Evolutionary conservation across 2,888 invertebrate species (phyloP).

Genomic region (Stenodera caucasica): DNA sequence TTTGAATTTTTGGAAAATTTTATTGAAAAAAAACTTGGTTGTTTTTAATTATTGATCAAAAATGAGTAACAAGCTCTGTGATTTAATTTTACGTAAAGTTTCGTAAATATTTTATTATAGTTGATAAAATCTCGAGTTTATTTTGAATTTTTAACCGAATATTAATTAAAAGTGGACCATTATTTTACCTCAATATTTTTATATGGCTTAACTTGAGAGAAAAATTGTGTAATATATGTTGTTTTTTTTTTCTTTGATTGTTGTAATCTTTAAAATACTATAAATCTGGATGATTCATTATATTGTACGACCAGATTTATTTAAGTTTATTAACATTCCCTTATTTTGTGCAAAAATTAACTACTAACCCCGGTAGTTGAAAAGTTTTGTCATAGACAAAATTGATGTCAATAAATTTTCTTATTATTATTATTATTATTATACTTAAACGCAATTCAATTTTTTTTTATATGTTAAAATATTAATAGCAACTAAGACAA

Average conservation of each 20-base stretch:
- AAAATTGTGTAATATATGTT: slow-evolving; percentile 17
- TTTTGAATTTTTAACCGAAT: slow-evolving; percentile 11
- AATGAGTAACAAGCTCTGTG: slow-evolving; percentile 28
- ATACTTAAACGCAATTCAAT: slow-evolving; percentile 17
- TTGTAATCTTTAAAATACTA: slow-evolving; percentile 10
- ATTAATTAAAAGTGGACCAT: slow-evolving; percentile 18
- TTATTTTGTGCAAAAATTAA: slow-evolving; percentile 23
- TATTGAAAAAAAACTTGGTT: slow-evolving; percentile 12
- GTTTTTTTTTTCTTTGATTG: slow-evolving; percentile 17
- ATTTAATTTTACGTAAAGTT: slow-evolving; percentile 26
- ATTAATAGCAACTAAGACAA: slow-evolving; percentile 6
- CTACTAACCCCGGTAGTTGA: slow-evolving; percentile 13
- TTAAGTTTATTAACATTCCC: slow-evolving; percentile 21
- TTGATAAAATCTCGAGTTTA: slow-evolving; percentile 15
- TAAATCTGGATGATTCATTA: slow-evolving; percentile 13
- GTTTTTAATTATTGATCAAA: slow-evolving; percentile 13
- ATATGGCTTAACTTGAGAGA: slow-evolving; percentile 15
- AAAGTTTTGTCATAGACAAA: slow-evolving; percentile 22
- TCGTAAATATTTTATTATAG: slow-evolving; percentile 19
- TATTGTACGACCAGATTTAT: slow-evolving; percentile 17
- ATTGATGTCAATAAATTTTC: slow-evolving; percentile 16
- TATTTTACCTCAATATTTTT: slow-evolving; percentile 26
- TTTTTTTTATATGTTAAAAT: slow-evolving; percentile 24
- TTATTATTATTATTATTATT: not conserved
- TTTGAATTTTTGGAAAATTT: slow-evolving; percentile 10